Evolutionary conservation across 2,888 invertebrate genomes (phyloP).

Genomic region (Drosophila kambysellisi): DNA sequence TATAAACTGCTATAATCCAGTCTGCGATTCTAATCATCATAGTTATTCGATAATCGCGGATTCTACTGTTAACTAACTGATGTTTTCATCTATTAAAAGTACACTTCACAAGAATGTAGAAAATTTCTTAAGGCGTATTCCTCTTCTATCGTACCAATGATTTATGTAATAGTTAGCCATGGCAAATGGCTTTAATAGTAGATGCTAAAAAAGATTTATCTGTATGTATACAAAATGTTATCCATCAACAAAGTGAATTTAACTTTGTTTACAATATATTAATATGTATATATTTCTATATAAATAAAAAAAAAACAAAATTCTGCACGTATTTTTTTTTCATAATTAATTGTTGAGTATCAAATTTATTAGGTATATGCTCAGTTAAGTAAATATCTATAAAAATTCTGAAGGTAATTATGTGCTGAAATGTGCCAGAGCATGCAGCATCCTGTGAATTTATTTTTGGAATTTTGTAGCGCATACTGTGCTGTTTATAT

Average conservation of each 20-base stretch:
- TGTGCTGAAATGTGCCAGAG: conserved; percentile 71
- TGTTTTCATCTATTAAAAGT: not conserved
- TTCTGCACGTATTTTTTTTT: conserved; percentile 19
- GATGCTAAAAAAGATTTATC: not conserved
- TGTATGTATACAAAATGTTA: not conserved
- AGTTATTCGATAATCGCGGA: not conserved
- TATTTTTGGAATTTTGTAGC: conserved; percentile 31
- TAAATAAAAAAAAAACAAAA: not conserved
- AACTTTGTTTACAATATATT: conserved; percentile 2
- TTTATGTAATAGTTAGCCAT: not conserved
- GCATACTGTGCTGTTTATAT: conserved; percentile 29
- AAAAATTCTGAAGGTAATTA: conserved; percentile 63
- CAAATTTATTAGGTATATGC: conserved; percentile 48
- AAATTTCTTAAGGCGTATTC: too few species aligned
- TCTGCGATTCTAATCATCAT: not conserved
- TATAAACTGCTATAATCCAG: not conserved
- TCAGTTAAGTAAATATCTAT: conserved; percentile 35
- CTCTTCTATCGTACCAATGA: not conserved
- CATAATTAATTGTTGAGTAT: conserved; percentile 42
- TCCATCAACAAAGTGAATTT: not conserved
- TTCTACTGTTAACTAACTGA: not conserved
- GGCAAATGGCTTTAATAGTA: not conserved
- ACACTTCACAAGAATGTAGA: not conserved
- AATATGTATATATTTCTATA: not conserved
- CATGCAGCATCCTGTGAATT: conserved; percentile 50